Conservation (phyloP, 2,888 invertebrate genomes). For the Tenthredo mesomela region DNA sequence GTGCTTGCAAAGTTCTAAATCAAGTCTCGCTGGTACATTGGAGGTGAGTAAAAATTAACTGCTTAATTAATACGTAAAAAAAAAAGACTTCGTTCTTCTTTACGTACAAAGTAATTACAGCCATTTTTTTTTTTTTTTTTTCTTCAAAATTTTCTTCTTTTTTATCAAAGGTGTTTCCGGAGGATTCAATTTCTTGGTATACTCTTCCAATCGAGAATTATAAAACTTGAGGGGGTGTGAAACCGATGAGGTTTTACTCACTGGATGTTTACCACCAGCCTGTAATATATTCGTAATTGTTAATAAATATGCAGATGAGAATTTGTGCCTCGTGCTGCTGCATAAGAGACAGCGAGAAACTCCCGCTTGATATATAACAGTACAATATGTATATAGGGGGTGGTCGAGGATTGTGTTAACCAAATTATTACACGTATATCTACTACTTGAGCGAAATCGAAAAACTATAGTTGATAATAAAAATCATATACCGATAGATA, state of each 20-base stretch:
- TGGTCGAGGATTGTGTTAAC: neutral
- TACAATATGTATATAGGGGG: neutral
- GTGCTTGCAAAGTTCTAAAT: constrained; percentile 1
- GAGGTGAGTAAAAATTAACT: neutral
- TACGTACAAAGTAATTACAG: constrained; percentile 43
- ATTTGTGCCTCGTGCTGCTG: constrained; percentile 44
- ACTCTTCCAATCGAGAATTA: constrained; percentile 3
- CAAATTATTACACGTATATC: neutral
- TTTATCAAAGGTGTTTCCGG: neutral
- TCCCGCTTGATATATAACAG: neutral
- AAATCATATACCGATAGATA: neutral
- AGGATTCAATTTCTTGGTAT: constrained; percentile 9
- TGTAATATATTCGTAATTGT: constrained; percentile 53
- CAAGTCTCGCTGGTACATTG: constrained; percentile 4
- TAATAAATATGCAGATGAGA: constrained; percentile 54
- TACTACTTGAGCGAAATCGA: neutral
- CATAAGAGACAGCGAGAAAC: constrained; percentile 29
- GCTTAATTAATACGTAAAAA: constrained; percentile 34
- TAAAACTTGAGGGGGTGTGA: neutral
- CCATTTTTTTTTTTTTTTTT: constrained; percentile 6
- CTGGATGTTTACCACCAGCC: constrained; percentile 54
- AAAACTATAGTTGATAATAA: neutral
- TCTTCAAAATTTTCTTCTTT: neutral
- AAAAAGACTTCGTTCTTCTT: neutral
- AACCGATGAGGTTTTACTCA: constrained; percentile 25